Base-by-base conservation (phyloP, 2,797 vertebrate genomes). In the Tolypeutes matacus region DNA sequence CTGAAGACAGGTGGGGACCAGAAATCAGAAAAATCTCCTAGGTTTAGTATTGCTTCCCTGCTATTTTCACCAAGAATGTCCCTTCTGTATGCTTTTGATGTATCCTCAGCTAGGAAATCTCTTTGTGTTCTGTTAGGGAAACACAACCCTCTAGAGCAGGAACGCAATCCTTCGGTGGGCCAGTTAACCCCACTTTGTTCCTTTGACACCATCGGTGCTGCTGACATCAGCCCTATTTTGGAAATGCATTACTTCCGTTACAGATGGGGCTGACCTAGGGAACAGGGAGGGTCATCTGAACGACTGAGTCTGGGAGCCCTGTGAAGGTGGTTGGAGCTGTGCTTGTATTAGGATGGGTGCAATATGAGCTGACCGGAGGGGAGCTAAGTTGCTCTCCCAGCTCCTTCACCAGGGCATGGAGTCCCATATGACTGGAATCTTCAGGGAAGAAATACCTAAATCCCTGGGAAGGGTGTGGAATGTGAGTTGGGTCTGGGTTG, bases 211-310 rank as follows among this genome's bases (percentile, higher is more conserved):
- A 39, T 31, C 36, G 60, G 10, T 13, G 23, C 13, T 67, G 10
- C 34, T 49, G 34, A 91, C 14, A 51, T 3, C 23, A 17, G 73
- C 46, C 31, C 46, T 20, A 25, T 58, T 82, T 78, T 31, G 42
- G 62, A 88, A 88, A 91, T 56, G 13, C 39, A 78, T 88, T 85
- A 39, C 75, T 93, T 92, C 82, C 67, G 3, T 72, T 84, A 49
- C 2, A 49, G 49, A 56, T 36, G 7, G 14, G 15, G 12, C 51
- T 75, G 42, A 36, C 29, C 29, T 46, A 89, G 60, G 53, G 23
- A 83, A 72, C 7, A 58, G 64, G 56, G 23, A 42, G 27, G 58
- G 46, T 34, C 18, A 5, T 25, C 42, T 77, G 39, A 89, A 53
- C 82, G 51, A 39, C 27, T 25, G n/a, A 34, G 21, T 25, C 58